Percentiles rank a stretch among this genome's conserved stretches.
phyloP scores from a whole-genome alignment of 92 coral and sea anemone species.

The Umimayanthus kanabou region DNA sequence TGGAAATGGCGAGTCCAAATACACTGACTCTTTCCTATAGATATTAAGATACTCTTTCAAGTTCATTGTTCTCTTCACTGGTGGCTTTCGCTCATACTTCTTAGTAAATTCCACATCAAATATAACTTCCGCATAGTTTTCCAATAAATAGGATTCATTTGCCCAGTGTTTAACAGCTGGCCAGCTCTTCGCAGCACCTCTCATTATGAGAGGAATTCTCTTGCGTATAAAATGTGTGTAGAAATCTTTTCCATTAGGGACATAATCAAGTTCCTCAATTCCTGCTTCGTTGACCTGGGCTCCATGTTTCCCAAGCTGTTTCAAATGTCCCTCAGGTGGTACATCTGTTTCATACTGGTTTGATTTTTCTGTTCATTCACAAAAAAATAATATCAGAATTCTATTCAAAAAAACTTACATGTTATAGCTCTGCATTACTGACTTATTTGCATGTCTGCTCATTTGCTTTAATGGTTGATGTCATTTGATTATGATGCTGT shows the following conservation, averaged over 20 bases:
- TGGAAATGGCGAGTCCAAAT: conserved; percentile 91
- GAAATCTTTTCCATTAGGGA: conserved; percentile 87
- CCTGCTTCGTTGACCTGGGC: conserved; percentile 53
- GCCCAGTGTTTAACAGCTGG: conserved; percentile 85
- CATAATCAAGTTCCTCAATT: conserved; percentile 85
- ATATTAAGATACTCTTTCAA: conserved; percentile 80
- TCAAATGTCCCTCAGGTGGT: conserved; percentile 73
- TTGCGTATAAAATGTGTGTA: conserved; percentile 82
- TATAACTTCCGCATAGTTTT: conserved; percentile 79
- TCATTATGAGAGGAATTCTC: conserved; percentile 75
- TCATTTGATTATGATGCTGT: too few relatives aligned
- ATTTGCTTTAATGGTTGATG: too few relatives aligned
- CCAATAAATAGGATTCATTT: conserved; percentile 81
- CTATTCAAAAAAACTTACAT: too few relatives aligned
- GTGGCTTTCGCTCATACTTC: conserved; percentile 73
- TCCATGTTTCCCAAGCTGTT: conserved; percentile 91
- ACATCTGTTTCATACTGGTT: not conserved
- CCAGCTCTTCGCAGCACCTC: conserved; percentile 85
- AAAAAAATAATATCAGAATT: too few relatives aligned
- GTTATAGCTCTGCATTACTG: too few relatives aligned
- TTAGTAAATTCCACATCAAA: conserved; percentile 91
- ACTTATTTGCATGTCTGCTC: too few relatives aligned
- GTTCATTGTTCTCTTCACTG: conserved; percentile 84
- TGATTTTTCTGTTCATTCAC: not conserved
- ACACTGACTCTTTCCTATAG: conserved; percentile 77